A percentile compares a stretch with the other conserved stretches of the same genome.
phyloP scores from a whole-genome alignment of 2,888 invertebrate genomes.

The Philopedon plagiatum region DNA sequence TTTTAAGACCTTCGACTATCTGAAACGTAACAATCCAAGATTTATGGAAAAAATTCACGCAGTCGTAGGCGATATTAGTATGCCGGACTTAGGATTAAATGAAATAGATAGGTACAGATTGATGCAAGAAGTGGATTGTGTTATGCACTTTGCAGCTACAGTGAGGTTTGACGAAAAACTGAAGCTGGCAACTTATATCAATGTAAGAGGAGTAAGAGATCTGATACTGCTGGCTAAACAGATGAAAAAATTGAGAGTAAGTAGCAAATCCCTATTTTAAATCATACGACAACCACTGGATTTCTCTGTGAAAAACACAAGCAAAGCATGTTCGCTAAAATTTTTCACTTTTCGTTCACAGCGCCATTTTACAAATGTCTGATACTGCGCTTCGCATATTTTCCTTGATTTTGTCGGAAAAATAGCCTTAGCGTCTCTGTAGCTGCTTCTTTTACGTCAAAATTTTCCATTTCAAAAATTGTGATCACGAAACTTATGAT shows the following conservation, averaged over 20 bases:
- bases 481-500: no score
- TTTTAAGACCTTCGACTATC: constrained; percentile 58
- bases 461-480: no score
- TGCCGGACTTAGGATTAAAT: constrained; percentile 71
- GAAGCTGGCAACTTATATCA: constrained; percentile 77
- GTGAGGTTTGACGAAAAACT: constrained; percentile 83
- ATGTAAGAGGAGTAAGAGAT: constrained; percentile 77
- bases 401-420: no score
- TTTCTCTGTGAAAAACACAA: no score
- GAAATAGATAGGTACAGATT: constrained; percentile 66
- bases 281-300: no score
- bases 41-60: constrained; percentile 72
- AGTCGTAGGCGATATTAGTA: constrained; percentile 72
- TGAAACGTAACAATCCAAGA: constrained; percentile 70
- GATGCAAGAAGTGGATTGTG: constrained; percentile 73
- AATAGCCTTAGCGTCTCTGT: no score
- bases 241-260: constrained; percentile 77
- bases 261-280: constrained; percentile 25
- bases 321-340: no score
- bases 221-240: constrained; percentile 76
- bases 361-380: no score
- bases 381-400: no score
- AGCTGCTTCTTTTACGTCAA: no score
- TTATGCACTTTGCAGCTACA: constrained; percentile 85
- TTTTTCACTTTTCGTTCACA: no score